Evolutionary conservation across 1,140 invertebrate genomes (phyloP).

Genomic region (Lethrus apterus): DNA sequence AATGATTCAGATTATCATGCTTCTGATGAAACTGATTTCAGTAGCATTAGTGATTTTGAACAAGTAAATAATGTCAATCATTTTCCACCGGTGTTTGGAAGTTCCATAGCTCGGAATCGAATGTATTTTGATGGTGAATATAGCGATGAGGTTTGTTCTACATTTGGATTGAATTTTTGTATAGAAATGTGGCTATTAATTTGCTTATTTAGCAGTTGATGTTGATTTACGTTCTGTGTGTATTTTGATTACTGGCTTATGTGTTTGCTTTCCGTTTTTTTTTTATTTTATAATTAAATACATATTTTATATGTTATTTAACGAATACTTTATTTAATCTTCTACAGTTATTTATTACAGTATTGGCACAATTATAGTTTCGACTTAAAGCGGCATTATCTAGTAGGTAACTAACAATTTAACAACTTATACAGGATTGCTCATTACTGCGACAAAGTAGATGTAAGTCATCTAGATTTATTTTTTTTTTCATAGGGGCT

Average conservation of each 20-base stretch:
- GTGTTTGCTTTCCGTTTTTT: neutral
- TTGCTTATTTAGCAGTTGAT: constrained; percentile 1
- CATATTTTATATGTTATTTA: too few species aligned
- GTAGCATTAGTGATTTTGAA: constrained; percentile 26
- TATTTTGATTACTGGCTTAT: neutral
- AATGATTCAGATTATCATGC: constrained; percentile 38
- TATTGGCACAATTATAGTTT: too few species aligned
- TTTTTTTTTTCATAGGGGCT: too few species aligned
- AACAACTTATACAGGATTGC: too few species aligned
- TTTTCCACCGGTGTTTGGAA: constrained; percentile 11
- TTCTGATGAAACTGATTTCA: constrained; percentile 33
- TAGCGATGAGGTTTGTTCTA: constrained; percentile 28
- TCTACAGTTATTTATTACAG: too few species aligned
- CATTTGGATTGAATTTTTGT: neutral
- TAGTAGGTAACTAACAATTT: too few species aligned
- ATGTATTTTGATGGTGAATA: constrained; percentile 10
- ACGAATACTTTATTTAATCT: too few species aligned
- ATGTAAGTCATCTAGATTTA: too few species aligned
- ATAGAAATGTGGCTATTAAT: neutral
- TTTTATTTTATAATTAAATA: neutral
- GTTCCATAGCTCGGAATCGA: neutral
- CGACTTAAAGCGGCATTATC: too few species aligned
- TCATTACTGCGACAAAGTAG: too few species aligned
- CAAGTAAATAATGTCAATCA: constrained; percentile 6
- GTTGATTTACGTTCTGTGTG: constrained; percentile 2